phyloP scores from a whole-genome alignment of 2,113 vertebrate genomes.

The Cephalopholis sonnerati region DNA sequence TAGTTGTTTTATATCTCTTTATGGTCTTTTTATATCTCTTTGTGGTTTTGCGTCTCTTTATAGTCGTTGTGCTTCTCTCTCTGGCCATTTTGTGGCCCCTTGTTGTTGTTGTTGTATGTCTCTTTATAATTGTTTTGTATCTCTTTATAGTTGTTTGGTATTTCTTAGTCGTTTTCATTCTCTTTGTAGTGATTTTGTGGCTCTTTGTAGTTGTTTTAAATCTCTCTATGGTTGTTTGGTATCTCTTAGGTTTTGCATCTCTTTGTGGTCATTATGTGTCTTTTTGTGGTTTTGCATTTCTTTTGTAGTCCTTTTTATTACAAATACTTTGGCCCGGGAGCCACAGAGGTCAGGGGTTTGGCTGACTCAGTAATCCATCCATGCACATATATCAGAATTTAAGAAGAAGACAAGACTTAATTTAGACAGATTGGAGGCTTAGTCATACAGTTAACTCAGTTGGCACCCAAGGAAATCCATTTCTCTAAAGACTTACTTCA shows the following conservation, averaged over 20 bases:
- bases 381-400: background rate
- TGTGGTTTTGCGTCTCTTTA: background rate
- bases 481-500: background rate
- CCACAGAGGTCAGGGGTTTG: background rate
- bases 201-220: background rate
- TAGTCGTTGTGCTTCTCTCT: background rate
- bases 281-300: background rate
- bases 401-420: background rate
- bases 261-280: background rate
- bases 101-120: too few relatives aligned
- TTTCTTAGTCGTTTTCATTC: too few relatives aligned
- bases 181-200: too few relatives aligned
- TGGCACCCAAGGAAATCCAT: background rate
- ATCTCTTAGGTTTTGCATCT: background rate
- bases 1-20: background rate
- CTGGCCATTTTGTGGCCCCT: too few relatives aligned
- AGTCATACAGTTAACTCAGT: constrained; percentile 2
- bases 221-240: too few relatives aligned
- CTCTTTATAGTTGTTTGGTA: too few relatives aligned
- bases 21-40: background rate
- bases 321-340: background rate
- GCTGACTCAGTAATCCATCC: background rate
- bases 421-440: constrained; percentile 19
- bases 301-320: background rate
- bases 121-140: background rate